These are phyloP conservation scores for Phyllostomus hastatus DNA, from an alignment of 2,113 vertebrate species.

Conservation along the genomic window DNA sequence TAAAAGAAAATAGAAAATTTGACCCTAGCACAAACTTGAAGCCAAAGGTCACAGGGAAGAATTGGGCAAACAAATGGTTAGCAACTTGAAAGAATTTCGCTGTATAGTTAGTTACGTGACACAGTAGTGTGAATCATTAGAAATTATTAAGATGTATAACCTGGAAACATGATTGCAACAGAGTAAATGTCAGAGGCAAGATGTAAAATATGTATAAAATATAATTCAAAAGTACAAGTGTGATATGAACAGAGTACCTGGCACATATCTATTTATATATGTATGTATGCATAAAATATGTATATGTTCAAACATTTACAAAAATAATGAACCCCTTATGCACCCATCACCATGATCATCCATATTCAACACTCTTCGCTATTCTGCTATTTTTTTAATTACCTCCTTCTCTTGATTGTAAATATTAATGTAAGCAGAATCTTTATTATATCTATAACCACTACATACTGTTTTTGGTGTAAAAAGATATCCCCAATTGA, in stretches of 20 bases:
- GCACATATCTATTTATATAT: background rate
- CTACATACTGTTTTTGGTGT: background rate
- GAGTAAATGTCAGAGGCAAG: background rate
- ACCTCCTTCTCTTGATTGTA: background rate
- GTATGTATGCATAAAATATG: background rate
- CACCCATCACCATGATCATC: background rate
- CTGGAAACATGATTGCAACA: background rate
- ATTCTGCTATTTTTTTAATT: background rate
- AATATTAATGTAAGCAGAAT: background rate
- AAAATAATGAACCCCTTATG: background rate
- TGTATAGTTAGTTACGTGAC: background rate
- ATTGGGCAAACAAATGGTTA: background rate
- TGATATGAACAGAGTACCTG: background rate
- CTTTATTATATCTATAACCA: background rate
- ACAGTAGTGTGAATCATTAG: background rate
- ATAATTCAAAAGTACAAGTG: background rate
- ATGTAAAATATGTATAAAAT: background rate
- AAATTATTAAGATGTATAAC: background rate
- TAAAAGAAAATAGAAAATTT: background rate
- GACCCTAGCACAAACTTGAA: background rate
- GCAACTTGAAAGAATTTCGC: background rate
- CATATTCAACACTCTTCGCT: background rate
- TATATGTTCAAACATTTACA: background rate
- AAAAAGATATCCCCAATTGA: background rate
- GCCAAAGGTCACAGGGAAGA: background rate